Conservation (phyloP, 2,113 vertebrate genomes). For the Pitta sordida region DNA sequence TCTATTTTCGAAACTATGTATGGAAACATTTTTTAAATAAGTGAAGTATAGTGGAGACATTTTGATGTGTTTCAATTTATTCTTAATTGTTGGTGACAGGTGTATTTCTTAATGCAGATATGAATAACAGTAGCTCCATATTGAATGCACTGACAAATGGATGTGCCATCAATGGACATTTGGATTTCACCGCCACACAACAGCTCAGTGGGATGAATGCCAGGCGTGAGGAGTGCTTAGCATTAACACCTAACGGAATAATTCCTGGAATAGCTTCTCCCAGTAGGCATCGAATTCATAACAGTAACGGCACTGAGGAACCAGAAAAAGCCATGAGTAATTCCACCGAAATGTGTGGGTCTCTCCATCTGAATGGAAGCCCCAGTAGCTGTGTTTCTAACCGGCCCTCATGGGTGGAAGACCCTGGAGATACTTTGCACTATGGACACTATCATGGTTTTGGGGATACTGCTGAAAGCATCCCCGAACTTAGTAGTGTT, state of each 20-base stretch:
- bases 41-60: neutral
- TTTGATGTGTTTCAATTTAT: conserved; percentile 40
- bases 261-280: conserved; percentile 22
- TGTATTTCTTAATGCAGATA: conserved; percentile 83
- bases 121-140: conserved; percentile 78
- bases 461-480: conserved; percentile 94
- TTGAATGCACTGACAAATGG: conserved; percentile 76
- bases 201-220: conserved; percentile 63
- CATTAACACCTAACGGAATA: conserved; percentile 18
- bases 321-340: conserved; percentile 29
- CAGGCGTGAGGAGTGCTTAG: conserved; percentile 49
- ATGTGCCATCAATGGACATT: conserved; percentile 74
- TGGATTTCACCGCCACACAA: conserved; percentile 63
- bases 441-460: conserved; percentile 96
- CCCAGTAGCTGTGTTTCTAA: conserved; percentile 79
- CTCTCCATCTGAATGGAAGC: conserved; percentile 84
- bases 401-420: conserved; percentile 76
- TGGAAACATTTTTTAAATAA: neutral
- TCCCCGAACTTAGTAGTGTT: conserved; percentile 83
- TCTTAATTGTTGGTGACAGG: conserved; percentile 77
- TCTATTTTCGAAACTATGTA: neutral
- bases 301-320: conserved; percentile 39
- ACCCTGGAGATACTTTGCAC: conserved; percentile 77
- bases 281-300: conserved; percentile 8
- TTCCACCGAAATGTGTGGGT: conserved; percentile 83